Evolutionary conservation across 2,888 invertebrate species (phyloP).

Genomic region (Oxycera nigricornis): DNA sequence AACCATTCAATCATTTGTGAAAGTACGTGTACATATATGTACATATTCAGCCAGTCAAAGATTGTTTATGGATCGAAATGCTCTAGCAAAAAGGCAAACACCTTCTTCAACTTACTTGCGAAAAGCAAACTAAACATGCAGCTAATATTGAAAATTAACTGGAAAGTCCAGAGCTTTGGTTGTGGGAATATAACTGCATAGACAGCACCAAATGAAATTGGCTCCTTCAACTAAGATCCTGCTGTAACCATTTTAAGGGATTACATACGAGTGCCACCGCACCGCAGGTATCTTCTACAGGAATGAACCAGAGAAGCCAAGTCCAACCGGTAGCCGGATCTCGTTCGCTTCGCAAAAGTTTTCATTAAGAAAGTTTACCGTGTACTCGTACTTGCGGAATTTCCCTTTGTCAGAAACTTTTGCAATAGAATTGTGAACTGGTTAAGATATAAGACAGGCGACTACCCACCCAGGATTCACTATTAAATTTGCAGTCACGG

Average conservation of each 20-base stretch:
- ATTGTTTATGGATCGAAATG: not conserved
- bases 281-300: slow-evolving; percentile 6
- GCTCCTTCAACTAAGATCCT: not conserved
- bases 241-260: slow-evolving; percentile 13
- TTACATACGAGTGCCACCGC: not conserved
- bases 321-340: not conserved
- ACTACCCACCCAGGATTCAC: not conserved
- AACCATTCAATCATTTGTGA: not conserved
- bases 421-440: slow-evolving; percentile 24
- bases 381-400: slow-evolving; percentile 35
- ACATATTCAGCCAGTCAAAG: not conserved
- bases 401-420: slow-evolving; percentile 34
- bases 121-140: slow-evolving; percentile 5
- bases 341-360: slow-evolving; percentile 13
- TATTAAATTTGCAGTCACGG: slow-evolving; percentile 10
- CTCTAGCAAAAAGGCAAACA: not conserved
- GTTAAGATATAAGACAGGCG: slow-evolving; percentile 18
- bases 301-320: not conserved
- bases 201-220: slow-evolving; percentile 14
- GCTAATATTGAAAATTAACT: slow-evolving; percentile 29
- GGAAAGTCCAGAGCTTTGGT: not conserved
- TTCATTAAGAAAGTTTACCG: slow-evolving; percentile 35
- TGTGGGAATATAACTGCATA: slow-evolving; percentile 5
- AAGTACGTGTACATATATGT: too few relatives aligned
- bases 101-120: slow-evolving; percentile 9